Evolutionary conservation across 1,140 invertebrate species (phyloP), one percentile per base, ranked within the genome.

Genomic region (Myzus persicae): DNA sequence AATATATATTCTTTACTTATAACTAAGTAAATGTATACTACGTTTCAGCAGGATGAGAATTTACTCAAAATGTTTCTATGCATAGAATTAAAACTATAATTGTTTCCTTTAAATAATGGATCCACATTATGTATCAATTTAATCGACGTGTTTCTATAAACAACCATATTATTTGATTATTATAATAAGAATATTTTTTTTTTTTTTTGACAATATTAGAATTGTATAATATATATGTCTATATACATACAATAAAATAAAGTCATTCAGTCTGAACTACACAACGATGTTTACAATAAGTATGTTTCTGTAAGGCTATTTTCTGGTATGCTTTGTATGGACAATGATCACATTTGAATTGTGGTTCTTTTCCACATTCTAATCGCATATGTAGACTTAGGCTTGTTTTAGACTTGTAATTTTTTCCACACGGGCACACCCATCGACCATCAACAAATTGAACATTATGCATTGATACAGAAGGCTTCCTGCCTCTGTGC

Each of bases 361-460:
- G 95, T 7, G 96, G 96, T 24, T 95, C 95, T 31, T 96, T 95
- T 36, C 96, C 96, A 93, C 96, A 96, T 93, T 96, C 96, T 91
- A 96, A 95, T 76, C 95, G 95, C 92, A 95, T 94, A 94, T 96
- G 96, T 5, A 91, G 40, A 42, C 93, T 90, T 38, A 90, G 18
- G 42, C 91, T 87, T 36, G 90, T 90, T n/a, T 94, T 94, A 93
- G 94, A 93, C 38, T 94, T 93, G 85, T 94, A 94, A 44, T 51
- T 91, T 90, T 93, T 94, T 44, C 94, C 94, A 91, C 94, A 94
- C 26, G 85, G 76, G 7, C 91, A 93, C 36, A 93, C n/a, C 91
- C 54, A 48, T 51, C 59, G 89, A 84, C 44, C 59, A 38, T 85
- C 81, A 36, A 93, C 26, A 8, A 93, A 93, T n/a, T 93, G 91